A percentile compares a stretch with the other conserved stretches of the same genome.
phyloP scores from a whole-genome alignment of 1,140 invertebrate species.

The Tigriopus japonicus region DNA sequence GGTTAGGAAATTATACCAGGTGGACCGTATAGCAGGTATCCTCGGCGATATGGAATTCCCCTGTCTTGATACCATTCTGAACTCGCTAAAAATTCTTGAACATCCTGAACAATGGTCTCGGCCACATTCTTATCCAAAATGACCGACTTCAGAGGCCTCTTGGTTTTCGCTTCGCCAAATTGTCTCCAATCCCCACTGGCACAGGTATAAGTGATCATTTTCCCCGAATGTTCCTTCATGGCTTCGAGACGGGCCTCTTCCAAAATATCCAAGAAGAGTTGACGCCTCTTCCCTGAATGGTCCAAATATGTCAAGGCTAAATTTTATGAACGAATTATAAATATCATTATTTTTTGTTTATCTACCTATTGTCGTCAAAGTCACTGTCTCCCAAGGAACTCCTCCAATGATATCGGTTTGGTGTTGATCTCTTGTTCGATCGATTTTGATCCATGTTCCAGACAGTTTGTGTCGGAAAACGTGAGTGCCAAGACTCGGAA shows the following conservation, averaged over 20 bases:
- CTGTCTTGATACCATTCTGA: constrained; percentile 80
- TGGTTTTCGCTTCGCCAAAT: constrained; percentile 78
- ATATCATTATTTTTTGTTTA: no score
- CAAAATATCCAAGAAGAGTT: constrained; percentile 70
- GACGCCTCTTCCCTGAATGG: constrained; percentile 36
- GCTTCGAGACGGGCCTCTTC: constrained; percentile 51
- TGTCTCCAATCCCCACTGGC: constrained; percentile 82
- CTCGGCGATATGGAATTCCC: constrained; percentile 40
- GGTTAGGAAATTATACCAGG: no score
- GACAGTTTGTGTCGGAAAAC: constrained; percentile 27
- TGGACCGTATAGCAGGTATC: constrained; percentile 39
- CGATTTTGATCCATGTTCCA: constrained; percentile 60
- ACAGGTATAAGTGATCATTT: constrained; percentile 91
- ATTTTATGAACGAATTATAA: no score
- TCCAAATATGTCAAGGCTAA: no score
- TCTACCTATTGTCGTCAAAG: constrained; percentile 66
- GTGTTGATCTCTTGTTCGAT: constrained; percentile 76
- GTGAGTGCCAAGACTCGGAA: constrained; percentile 88
- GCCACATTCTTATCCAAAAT: constrained; percentile 62
- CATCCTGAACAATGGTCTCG: constrained; percentile 59
- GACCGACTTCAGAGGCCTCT: constrained; percentile 71
- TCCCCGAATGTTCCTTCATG: constrained; percentile 35
- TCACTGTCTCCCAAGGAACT: constrained; percentile 71
- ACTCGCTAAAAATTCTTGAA: constrained; percentile 65
- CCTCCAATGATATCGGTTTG: constrained; percentile 43